Base-by-base conservation (phyloP, 2,113 vertebrate genomes). In the Piaya cayana region DNA sequence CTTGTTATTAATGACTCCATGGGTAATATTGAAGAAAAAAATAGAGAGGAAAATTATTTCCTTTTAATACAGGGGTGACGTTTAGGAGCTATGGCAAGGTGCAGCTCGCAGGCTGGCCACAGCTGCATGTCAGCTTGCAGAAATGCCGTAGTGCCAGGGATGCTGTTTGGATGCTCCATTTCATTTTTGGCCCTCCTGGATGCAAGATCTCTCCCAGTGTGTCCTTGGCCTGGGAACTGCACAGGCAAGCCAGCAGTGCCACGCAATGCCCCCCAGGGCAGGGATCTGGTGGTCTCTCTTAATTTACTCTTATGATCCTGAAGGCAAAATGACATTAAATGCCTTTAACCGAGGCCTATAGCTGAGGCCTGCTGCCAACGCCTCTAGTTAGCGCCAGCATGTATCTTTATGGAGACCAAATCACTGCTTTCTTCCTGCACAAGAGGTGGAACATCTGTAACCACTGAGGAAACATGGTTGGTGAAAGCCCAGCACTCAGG, bases 231-330 rank as follows among this genome's bases (percentile, higher is more conserved):
- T 14, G 37, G 68, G 34, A 78, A 8, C 5, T n/a, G 23, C 0
- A 0, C 5, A 2, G 81, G 36, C 3, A 0, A 34, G 47, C 47
- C 1, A 4, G 43, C 1, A 4, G 43, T 45, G 43, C 15, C 0
- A 0, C 70, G 3, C 71, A 14, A 68, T 30, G 15, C 32, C 85
- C 63, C 63, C 3, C 1, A 69, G 29, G 50, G 45, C 69, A 65
- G 49, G 50, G 36, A 72, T 75, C 21, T 36, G 42, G 15, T 77
- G 52, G 3, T 6, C 15, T 30, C 10, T 39, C 36, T 16, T 6
- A 1, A 4, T 82, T 74, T 59, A 17, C 52, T 71, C 60, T 20
- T 80, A 80, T 74, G 13, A 42, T 77, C 42, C 32, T 59, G 43
- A 23, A 47, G 39, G 42, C 30, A 49, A 67, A 67, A 37, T 9